These are phyloP conservation scores for Caerostris extrusa DNA, from an alignment of 1,140 invertebrate species.

Conservation along the genomic window DNA sequence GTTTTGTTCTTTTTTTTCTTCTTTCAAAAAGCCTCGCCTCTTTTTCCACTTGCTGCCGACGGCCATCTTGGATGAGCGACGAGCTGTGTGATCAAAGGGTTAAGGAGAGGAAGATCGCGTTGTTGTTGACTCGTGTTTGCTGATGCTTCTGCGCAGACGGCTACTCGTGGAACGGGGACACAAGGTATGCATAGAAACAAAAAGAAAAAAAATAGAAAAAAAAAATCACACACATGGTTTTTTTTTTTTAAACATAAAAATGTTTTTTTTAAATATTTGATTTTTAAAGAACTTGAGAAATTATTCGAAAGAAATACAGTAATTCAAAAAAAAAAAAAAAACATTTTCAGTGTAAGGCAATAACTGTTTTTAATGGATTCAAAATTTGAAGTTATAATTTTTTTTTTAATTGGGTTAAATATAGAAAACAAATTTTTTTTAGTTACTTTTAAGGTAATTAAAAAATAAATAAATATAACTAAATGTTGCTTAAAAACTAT, in stretches of 20 bases:
- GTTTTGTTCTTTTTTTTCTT: conserved; percentile 67
- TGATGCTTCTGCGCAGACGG: conserved; percentile 55
- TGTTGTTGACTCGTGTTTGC: conserved; percentile 46
- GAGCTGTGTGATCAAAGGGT: conserved; percentile 76
- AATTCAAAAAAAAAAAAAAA: neutral
- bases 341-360: neutral
- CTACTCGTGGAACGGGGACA: neutral
- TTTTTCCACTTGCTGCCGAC: conserved; percentile 73
- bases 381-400: neutral
- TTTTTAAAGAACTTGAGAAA: neutral
- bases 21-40: conserved; percentile 76
- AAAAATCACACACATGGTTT: neutral
- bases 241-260: too few relatives aligned
- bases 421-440: neutral
- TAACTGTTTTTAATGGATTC: neutral
- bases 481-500: too few relatives aligned
- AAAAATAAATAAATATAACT: too few relatives aligned
- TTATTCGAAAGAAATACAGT: neutral
- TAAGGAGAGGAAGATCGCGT: conserved; percentile 61
- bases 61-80: conserved; percentile 76
- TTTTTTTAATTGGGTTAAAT: neutral
- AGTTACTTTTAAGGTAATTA: too few relatives aligned
- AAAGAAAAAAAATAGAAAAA: conserved; percentile 38
- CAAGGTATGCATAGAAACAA: conserved; percentile 44
- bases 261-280: too few relatives aligned